Base-by-base conservation (phyloP, 2,888 invertebrate genomes). In the Baccha elongata region DNA sequence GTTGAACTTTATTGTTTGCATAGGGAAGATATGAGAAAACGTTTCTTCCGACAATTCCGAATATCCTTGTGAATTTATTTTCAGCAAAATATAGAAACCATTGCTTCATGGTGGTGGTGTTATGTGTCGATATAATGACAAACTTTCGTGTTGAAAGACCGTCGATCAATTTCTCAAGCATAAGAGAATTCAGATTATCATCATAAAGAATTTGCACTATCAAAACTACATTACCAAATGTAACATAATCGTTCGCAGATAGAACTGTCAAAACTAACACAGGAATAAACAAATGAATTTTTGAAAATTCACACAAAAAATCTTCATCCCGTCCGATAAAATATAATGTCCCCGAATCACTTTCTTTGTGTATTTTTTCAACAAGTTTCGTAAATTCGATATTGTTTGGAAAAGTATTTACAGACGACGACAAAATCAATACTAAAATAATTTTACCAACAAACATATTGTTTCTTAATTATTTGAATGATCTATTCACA, bases 51-150 rank as follows among this genome's bases (percentile, higher is more conserved):
- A 21, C 26, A 0, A 50, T 7, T 1, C 80, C 74, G 35, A 74
- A 80, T n/a, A 80, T 80, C 15, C 69, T 69, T 8, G 68, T 64
- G 7, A 80, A 74, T 37, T 74, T 64, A 1, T 50, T 23, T 3
- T 55, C 62, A 1, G 4, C 13, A 26, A 80, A 80, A 17, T 35
- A 80, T 1, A 19, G 11, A 32, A 68, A 68, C 37, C 44, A 62
- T 48, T 53, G 3, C 3, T n/a, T 3, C 26, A 79, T 44, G 13
- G 13, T 19, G 2, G 13, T 11, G 1, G 3, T 1, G 37, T 13
- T 48, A 7, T 1, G 0, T 2, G 68, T 40, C 7, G 11, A 46
- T 35, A 73, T 53, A 3, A 79, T 29, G 37, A 67, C 52, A 21
- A 67, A 79, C 10, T 67, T 75, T 15, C 74, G 58, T 26, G 62